phyloP scores from a whole-genome alignment of 2,113 vertebrate genomes.

The Upupa epops region DNA sequence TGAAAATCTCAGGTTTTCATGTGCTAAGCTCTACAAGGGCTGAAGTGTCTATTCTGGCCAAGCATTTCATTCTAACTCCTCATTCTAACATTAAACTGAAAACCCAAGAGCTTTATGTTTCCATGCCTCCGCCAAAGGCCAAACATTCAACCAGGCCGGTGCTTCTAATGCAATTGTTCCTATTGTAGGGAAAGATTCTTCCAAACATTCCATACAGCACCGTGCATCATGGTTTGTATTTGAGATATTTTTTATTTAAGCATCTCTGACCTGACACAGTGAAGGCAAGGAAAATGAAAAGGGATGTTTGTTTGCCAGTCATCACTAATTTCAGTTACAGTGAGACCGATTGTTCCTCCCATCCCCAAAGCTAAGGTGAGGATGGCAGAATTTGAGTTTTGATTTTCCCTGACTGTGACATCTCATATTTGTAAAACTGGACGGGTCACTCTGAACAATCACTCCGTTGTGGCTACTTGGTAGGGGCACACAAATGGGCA shows the following conservation, averaged over 20 bases:
- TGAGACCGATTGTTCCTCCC: constrained; percentile 1
- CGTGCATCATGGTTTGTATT: neutral
- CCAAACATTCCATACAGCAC: neutral
- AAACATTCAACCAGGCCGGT: neutral
- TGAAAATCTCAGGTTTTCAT: neutral
- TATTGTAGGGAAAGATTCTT: neutral
- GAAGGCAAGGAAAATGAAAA: constrained; percentile 70
- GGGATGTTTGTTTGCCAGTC: neutral
- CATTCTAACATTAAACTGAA: neutral
- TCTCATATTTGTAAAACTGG: neutral
- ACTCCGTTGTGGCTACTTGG: neutral
- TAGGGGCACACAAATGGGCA: neutral
- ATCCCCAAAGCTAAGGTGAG: constrained; percentile 20
- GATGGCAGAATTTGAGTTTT: constrained; percentile 70
- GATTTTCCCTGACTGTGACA: constrained; percentile 52
- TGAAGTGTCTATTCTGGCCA: neutral
- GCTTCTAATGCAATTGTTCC: neutral
- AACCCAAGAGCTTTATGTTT: constrained; percentile 7
- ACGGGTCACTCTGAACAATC: too few species aligned
- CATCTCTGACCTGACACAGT: neutral
- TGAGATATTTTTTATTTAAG: neutral
- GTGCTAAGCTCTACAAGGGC: neutral
- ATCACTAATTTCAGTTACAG: neutral
- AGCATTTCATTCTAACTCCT: neutral
- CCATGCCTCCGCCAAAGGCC: constrained; percentile 11